phyloP scores from a whole-genome alignment of 1,140 invertebrate genomes.

The Ceratitis capitata region DNA sequence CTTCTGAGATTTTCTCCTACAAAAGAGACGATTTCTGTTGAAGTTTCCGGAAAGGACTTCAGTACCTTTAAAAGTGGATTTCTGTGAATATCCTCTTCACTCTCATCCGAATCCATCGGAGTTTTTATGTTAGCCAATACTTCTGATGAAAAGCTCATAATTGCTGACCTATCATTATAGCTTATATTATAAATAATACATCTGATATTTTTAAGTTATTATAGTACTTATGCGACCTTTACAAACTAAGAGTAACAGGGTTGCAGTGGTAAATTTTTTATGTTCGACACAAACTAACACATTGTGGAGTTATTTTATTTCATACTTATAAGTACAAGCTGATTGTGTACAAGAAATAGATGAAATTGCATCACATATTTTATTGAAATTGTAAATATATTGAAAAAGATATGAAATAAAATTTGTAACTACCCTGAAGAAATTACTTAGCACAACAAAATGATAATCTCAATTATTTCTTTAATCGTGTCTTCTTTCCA shows the following conservation, averaged over 20 bases:
- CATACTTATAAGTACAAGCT: too few relatives aligned
- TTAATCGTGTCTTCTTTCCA: not conserved
- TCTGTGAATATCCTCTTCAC: not conserved
- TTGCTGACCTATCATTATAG: not conserved
- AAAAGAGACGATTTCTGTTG: not conserved
- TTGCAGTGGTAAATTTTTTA: not conserved
- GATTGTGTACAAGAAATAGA: too few relatives aligned
- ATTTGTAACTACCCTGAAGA: not conserved
- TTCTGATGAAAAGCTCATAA: not conserved
- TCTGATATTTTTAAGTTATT: not conserved
- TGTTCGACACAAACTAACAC: too few relatives aligned
- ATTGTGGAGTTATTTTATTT: too few relatives aligned
- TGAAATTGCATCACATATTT: too few relatives aligned
- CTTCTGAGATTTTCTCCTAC: not conserved
- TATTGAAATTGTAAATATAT: too few relatives aligned
- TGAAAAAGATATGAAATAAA: too few relatives aligned
- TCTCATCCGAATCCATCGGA: not conserved
- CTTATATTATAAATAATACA: not conserved
- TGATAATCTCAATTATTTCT: not conserved
- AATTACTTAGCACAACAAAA: conserved; percentile 23
- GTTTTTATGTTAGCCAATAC: not conserved
- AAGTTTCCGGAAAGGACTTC: not conserved
- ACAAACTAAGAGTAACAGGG: not conserved
- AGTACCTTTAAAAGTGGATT: not conserved
- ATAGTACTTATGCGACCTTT: not conserved